Base-by-base conservation (phyloP, 1,140 invertebrate species). In the Hylaeus volcanicus region DNA sequence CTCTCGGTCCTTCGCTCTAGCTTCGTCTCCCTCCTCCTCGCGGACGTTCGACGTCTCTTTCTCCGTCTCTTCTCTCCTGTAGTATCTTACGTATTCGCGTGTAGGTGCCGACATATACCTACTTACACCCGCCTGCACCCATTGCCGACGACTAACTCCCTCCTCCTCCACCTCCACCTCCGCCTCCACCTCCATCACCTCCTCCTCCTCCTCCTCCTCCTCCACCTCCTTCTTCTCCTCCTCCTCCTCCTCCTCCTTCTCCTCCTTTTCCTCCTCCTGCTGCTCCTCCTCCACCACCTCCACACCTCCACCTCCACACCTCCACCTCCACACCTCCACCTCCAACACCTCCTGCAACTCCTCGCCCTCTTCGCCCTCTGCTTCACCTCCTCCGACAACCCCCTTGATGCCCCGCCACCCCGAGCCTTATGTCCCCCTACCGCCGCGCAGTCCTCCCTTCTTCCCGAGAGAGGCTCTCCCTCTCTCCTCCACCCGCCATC, bases 21-120 rank as follows among this genome's bases (percentile, higher is more conserved):
- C 45, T 76, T 60, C 60, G 14, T 85, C 81, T 85, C 73, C 53
- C 73, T 86, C 58, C 56, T 71, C 70, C 79, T 43, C 53, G 51
- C 55, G 43, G 41, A 48, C 63, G 63, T 41, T 48, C 66, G 43
- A 37, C 53, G n/a, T 81, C 61, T 75, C 81, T 83, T 53, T 86
- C 79, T 82, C 71, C 60, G 60, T 81, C 78, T 86, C 73, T 79
- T 86, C 87, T 83, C 78, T 83, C 70, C 55, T 45, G 77, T 76
- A 81, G 85, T 91, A 89, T 92, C 91, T 91, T 91, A 92, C 91
- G 89, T 90, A 89, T 91, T 92, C 89, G 89, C 86, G 85, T 92
- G 86, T 87, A 88, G 84, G 80, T 86, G 79, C 84, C 76, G 73
- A 86, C 84, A 53, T 82, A 77, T 75, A 84, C 74, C 74, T 75